Evolutionary conservation across 2,888 invertebrate species (phyloP), one percentile per base, ranked within the genome.

Genomic region (Ichneumoninae sp.): DNA sequence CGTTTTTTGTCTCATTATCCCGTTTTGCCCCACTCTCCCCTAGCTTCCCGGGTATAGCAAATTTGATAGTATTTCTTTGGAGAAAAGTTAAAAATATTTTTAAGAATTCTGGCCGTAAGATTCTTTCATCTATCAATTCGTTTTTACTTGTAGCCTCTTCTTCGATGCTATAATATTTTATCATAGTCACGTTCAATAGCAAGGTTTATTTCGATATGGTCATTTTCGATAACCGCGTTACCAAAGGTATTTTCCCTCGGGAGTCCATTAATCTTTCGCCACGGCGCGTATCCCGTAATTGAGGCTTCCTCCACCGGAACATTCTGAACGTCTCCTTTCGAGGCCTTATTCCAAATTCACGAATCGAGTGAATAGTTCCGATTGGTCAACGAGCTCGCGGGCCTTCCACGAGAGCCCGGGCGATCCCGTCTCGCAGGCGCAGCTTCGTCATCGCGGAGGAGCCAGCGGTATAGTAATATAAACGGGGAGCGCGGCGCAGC

Each of bases 221-320:
- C 16, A 33, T 30, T 33, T 62, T 62, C 16, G 6, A 33, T 62
- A 62, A 62, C 33, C 30, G 57, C 26, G 33, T 30, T 26, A 57
- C 22, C 26, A 13, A 7, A 22, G 26, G 30, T 33, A 26, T 62
- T 62, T 33, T 78, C 57, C 65, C 69, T 74, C 19, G 57, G 50
- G 76, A 80, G 78, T 85, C 69, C 70, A 84, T 87, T 83, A 85
- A 72, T 40, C 85, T 86, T 87, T 85, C 66, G 83, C 62, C 66
- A 87, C 84, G 80, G 65, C 60, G 66, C 19, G n/a, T 36, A 68
- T 66, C 36, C 57, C 72, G 72, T 81, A 87, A 87, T 86, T 82
- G 84, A 78, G 57, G 66, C 70, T 80, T 82, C 83, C 72, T 54
- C n/a, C 66, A 19, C 52, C 26, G 50, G 33, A 13, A 26, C 50